These are phyloP conservation scores for Hyphantria cunea DNA, from an alignment of 1,140 invertebrate species.

Conservation along the genomic window DNA sequence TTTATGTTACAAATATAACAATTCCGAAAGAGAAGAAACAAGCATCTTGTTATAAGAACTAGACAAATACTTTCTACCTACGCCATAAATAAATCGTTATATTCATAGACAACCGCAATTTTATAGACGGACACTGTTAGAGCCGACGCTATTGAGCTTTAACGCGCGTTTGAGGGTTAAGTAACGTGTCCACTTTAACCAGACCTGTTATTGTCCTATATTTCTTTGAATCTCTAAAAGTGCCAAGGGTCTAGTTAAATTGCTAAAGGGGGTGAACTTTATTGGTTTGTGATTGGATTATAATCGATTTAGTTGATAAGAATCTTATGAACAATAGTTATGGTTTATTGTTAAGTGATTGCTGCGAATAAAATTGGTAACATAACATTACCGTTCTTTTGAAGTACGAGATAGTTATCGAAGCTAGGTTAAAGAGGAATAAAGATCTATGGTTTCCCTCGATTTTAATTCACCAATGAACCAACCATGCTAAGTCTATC, in stretches of 20 bases:
- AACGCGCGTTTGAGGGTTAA: slow-evolving; percentile 74
- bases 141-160: slow-evolving; percentile 70
- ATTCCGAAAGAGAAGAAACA: too few species aligned
- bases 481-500: too few species aligned
- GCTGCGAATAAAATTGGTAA: slow-evolving; percentile 13
- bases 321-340: slow-evolving; percentile 40
- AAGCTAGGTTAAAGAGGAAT: too few species aligned
- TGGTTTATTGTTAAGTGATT: slow-evolving; percentile 45
- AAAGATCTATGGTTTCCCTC: too few species aligned
- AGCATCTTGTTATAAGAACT: too few species aligned
- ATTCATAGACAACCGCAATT: slow-evolving; percentile 29
- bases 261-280: slow-evolving; percentile 57
- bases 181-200: slow-evolving; percentile 56
- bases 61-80: slow-evolving; percentile 20
- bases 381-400: too few species aligned
- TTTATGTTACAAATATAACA: too few species aligned
- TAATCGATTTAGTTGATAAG: slow-evolving; percentile 64
- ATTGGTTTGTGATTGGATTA: slow-evolving; percentile 72
- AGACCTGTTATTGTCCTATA: slow-evolving; percentile 34
- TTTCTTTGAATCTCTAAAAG: slow-evolving; percentile 47
- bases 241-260: slow-evolving; percentile 36
- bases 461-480: too few species aligned
- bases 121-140: slow-evolving; percentile 52
- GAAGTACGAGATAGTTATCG: too few species aligned
- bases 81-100: slow-evolving; percentile 4